Evolutionary conservation across 2,113 vertebrate species (phyloP), one percentile per base, ranked within the genome.

Genomic region (Phylloscopus whistleri): DNA sequence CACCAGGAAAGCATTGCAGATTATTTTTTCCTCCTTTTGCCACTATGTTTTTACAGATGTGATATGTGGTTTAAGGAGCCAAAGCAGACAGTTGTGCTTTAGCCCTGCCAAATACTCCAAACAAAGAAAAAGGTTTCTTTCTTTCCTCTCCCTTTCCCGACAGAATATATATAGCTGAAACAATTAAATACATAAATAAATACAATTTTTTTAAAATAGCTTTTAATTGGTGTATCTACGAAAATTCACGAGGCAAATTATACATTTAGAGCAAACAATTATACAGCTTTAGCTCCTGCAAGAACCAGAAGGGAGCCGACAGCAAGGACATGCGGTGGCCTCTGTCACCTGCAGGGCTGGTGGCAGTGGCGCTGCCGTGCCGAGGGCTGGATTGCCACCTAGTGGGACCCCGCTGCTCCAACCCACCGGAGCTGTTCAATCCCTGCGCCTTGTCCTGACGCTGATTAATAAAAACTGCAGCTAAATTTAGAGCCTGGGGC

Each of bases 341-440:
- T 15, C 10, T 13, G 52, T 4, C 74, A 35, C 7, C 49, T 0
- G 37, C 49, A 0, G 0, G 37, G 52, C 37, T 39, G 33, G 72
- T 17, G 56, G 64, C 82, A 12, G 41, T 16, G 15, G 16, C 30
- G 46, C 48, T 19, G 35, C 49, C 62, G 2, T 84, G 52, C 4
- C 48, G 92, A 78, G 95, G 91, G 5, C 59, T 92, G 31, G 92
- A 87, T 74, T 87, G 95, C 97, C 97, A 96, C 82, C 97, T 98
- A 81, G 96, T 62, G 95, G 96, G 89, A 88, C 87, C 11, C 9
- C 9, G 3, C 17, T 14, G 27, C 87, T n/a, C 31, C 37, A 18
- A 3, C 33, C 16, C 51, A 4, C 74, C 0, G 20, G 23, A 82
- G 81, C 4, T 16, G 4, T 4, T 3, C 0, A 27, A 31, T 10